Percentiles rank a stretch among this genome's conserved stretches.
Conservation (phyloP, 2,797 vertebrate species). For the Gadopsis marmoratus region DNA sequence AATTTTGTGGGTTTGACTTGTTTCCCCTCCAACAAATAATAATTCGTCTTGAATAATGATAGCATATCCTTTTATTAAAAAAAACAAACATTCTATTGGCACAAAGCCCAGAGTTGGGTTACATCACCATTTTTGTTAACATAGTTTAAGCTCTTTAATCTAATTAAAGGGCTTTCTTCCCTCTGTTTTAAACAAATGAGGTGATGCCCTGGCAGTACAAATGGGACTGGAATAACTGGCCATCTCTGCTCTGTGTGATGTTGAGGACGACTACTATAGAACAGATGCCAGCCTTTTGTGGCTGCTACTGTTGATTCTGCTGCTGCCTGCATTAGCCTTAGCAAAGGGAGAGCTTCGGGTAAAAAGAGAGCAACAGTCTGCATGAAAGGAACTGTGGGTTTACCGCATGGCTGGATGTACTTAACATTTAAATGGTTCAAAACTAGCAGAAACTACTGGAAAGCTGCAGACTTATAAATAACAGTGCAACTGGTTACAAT, state of each 20-base stretch:
- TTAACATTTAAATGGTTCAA: slow-evolving; percentile 94
- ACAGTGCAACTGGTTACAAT: slow-evolving; percentile 91
- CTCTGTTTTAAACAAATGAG: slow-evolving; percentile 76
- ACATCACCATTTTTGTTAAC: slow-evolving; percentile 40
- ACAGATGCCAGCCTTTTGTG: slow-evolving; percentile 79
- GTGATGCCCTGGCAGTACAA: slow-evolving; percentile 68
- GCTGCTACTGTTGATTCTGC: slow-evolving; percentile 83
- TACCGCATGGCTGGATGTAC: slow-evolving; percentile 94
- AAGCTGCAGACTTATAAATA: slow-evolving; percentile 97
- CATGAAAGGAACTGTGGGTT: slow-evolving; percentile 90
- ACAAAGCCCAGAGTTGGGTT: slow-evolving; percentile 55
- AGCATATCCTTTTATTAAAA: slow-evolving; percentile 63
- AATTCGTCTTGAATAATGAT: slow-evolving; percentile 51
- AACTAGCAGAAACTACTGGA: slow-evolving; percentile 91
- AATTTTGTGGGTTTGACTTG: slow-evolving; percentile 66
- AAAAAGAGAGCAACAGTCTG: slow-evolving; percentile 88
- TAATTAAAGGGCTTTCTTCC: slow-evolving; percentile 67
- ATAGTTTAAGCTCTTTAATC: slow-evolving; percentile 65
- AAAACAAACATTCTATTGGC: slow-evolving; percentile 68
- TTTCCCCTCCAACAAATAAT: slow-evolving; percentile 54
- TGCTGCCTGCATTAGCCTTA: slow-evolving; percentile 82
- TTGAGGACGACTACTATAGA: slow-evolving; percentile 61
- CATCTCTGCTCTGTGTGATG: slow-evolving; percentile 67
- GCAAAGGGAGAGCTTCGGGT: slow-evolving; percentile 78
- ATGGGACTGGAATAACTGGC: slow-evolving; percentile 58